phyloP scores from a whole-genome alignment of 2,888 invertebrate genomes.

The Spialia ferax region DNA sequence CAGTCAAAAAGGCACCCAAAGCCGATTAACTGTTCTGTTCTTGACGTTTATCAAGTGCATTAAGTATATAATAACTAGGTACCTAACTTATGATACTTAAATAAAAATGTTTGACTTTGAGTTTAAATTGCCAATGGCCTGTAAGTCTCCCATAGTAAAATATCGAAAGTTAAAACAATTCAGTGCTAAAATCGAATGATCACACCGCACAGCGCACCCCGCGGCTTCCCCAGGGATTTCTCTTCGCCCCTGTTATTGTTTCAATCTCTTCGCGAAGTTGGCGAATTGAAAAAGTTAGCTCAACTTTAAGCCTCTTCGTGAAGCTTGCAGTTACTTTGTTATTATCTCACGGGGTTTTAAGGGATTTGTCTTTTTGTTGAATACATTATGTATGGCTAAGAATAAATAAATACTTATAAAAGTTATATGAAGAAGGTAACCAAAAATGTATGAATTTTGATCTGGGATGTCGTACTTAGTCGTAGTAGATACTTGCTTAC shows the following conservation, averaged over 20 bases:
- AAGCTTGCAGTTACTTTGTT: constrained; percentile 24
- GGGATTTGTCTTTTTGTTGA: not conserved
- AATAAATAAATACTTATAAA: not conserved
- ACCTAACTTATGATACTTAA: no score
- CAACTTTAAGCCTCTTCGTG: constrained; percentile 40
- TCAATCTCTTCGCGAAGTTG: constrained; percentile 73
- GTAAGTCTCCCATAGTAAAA: no score
- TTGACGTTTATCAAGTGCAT: no score
- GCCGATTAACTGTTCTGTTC: no score
- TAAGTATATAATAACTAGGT: no score
- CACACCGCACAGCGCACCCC: constrained; percentile 54
- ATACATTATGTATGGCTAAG: not conserved
- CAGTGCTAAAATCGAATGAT: constrained; percentile 70
- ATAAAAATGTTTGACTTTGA: no score
- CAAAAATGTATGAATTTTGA: no score
- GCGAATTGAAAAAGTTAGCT: constrained; percentile 60
- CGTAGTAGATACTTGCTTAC: no score
- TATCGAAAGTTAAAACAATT: constrained; percentile 30
- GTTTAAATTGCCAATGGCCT: no score
- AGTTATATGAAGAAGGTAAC: not conserved
- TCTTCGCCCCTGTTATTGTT: constrained; percentile 76
- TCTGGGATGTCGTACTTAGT: no score
- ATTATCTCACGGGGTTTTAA: constrained; percentile 10
- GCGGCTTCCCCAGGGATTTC: constrained; percentile 58
- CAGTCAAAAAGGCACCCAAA: no score